A percentile compares a stretch with the other conserved stretches of the same genome.
phyloP scores from a whole-genome alignment of 2,888 invertebrate genomes.

The Acleris cristana region DNA sequence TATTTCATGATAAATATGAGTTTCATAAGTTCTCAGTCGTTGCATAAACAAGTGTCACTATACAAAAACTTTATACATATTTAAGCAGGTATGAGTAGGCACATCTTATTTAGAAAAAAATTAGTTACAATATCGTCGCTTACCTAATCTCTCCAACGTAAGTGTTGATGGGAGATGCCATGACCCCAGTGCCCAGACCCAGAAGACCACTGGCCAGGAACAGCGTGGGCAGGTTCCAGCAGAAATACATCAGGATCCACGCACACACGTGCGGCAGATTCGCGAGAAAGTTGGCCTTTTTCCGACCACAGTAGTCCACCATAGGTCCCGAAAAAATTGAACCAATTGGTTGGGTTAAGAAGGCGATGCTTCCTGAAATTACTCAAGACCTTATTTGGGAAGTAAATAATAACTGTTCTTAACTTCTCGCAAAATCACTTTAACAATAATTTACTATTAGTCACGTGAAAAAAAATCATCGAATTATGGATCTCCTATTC shows the following conservation, averaged over 20 bases:
- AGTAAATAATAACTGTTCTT: too few species aligned
- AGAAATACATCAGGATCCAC: constrained; percentile 80
- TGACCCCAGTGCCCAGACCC: constrained; percentile 82
- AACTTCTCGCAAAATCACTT: too few species aligned
- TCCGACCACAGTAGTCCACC: constrained; percentile 82
- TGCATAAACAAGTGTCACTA: too few species aligned
- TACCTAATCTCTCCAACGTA: constrained; percentile 84
- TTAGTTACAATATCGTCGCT: constrained; percentile 18
- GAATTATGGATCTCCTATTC: too few species aligned
- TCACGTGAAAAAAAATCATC: too few species aligned
- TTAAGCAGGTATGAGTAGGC: too few species aligned
- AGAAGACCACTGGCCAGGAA: constrained; percentile 78
- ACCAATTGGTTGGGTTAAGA: constrained; percentile 82
- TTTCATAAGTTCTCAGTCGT: too few species aligned
- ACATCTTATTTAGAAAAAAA: background rate
- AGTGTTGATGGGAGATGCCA: constrained; percentile 84
- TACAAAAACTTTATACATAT: background rate
- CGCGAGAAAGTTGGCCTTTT: constrained; percentile 78
- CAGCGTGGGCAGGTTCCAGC: constrained; percentile 70
- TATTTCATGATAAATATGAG: too few species aligned
- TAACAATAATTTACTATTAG: too few species aligned
- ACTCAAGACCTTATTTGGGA: constrained; percentile 7
- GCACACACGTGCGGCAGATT: constrained; percentile 82
- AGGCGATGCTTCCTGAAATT: constrained; percentile 80
- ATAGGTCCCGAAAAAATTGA: constrained; percentile 81